A percentile compares a stretch with the other conserved stretches of the same genome.
phyloP scores from a whole-genome alignment of 2,113 vertebrate genomes.

The Notiomystis cincta region DNA sequence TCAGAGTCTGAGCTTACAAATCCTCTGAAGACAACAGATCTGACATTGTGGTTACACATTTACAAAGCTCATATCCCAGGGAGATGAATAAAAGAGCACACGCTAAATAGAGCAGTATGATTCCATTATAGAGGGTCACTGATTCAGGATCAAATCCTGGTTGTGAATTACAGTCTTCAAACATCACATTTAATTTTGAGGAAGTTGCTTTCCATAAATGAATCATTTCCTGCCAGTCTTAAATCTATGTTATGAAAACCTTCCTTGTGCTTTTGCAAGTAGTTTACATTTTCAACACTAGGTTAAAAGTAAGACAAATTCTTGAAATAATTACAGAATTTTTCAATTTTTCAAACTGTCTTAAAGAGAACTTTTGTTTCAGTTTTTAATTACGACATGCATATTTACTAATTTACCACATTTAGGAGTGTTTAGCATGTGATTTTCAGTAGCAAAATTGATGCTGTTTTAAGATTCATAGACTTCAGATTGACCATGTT shows the following conservation, averaged over 20 bases:
- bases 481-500: neutral
- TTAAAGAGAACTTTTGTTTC: neutral
- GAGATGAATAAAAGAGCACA: neutral
- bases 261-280: neutral
- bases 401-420: neutral
- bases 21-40: neutral
- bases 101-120: neutral
- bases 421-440: neutral
- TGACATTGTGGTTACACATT: neutral
- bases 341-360: neutral
- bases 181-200: neutral
- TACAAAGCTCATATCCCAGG: neutral
- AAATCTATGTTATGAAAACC: neutral
- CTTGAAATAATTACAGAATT: neutral
- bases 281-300: neutral
- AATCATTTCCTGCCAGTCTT: neutral
- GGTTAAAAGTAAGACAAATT: neutral
- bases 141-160: neutral
- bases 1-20: rapidly evolving
- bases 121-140: neutral
- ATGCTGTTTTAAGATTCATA: neutral
- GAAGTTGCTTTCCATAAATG: neutral
- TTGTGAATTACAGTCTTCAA: neutral
- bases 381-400: neutral
- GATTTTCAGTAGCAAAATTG: neutral